These are phyloP conservation scores for Rhagonycha lutea DNA, from an alignment of 2,888 invertebrate genomes.

Conservation along the genomic window DNA sequence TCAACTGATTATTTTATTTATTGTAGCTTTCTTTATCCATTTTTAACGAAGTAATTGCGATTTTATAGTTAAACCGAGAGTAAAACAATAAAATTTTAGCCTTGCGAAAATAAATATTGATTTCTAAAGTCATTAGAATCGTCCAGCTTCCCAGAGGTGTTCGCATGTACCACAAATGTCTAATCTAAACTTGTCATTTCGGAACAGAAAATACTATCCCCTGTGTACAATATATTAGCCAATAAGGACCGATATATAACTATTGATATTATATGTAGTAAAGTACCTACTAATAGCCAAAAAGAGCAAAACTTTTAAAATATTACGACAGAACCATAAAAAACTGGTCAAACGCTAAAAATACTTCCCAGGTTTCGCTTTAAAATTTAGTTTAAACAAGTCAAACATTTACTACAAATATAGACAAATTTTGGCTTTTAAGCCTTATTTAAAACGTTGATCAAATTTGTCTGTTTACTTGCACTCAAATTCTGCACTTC, in stretches of 20 bases:
- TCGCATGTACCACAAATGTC: slow-evolving; percentile 14
- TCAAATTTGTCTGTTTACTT: not conserved
- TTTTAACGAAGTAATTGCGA: too few relatives aligned
- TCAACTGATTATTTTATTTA: not conserved
- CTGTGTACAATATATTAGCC: slow-evolving; percentile 13
- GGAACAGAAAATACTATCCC: slow-evolving; percentile 10
- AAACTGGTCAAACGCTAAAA: not conserved
- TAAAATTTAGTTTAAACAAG: not conserved
- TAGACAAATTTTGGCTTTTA: not conserved
- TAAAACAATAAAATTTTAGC: not conserved
- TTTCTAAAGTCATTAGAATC: slow-evolving; percentile 13
- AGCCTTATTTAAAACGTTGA: not conserved
- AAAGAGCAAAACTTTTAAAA: not conserved
- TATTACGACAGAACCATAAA: not conserved
- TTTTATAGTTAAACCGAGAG: too few relatives aligned
- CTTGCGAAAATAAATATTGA: not conserved
- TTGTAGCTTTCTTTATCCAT: too few relatives aligned
- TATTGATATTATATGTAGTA: slow-evolving; percentile 1
- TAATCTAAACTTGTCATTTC: slow-evolving; percentile 20
- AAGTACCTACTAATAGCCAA: not conserved
- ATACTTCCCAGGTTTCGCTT: not conserved
- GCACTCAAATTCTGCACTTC: not conserved
- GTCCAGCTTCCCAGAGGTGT: slow-evolving; percentile 13
- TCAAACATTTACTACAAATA: not conserved
- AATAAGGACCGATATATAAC: slow-evolving; percentile 10